phyloP scores from a whole-genome alignment of 2,888 invertebrate genomes.

The Drosophila pseudotakahashii region DNA sequence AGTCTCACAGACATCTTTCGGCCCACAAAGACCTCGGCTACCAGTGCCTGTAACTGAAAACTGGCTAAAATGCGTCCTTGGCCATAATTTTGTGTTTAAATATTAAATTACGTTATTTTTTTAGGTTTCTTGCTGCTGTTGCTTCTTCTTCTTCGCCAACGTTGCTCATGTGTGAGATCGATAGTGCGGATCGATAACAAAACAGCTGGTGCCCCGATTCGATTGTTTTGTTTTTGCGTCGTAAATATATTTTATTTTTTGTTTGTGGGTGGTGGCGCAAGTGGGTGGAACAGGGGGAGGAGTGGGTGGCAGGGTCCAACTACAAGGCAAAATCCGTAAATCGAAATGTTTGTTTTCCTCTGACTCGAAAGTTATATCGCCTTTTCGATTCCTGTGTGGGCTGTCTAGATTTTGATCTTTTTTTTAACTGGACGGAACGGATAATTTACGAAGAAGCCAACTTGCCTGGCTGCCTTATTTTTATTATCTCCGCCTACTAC shows the following conservation, averaged over 20 bases:
- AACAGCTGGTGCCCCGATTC: slow-evolving; percentile 24
- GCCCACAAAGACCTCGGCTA: slow-evolving; percentile 22
- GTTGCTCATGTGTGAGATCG: slow-evolving; percentile 22
- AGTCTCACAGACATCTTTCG: slow-evolving; percentile 86
- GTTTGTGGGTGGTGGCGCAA: not conserved
- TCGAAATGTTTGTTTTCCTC: slow-evolving; percentile 4
- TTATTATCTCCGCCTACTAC: slow-evolving; percentile 21
- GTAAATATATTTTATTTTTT: slow-evolving; percentile 11
- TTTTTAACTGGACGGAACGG: slow-evolving; percentile 19
- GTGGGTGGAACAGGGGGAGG: not conserved
- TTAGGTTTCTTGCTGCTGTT: not conserved
- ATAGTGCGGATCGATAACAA: slow-evolving; percentile 13
- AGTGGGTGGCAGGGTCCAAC: not conserved
- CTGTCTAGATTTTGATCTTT: slow-evolving; percentile 21
- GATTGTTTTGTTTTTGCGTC: slow-evolving; percentile 31
- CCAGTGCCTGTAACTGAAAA: slow-evolving; percentile 1
- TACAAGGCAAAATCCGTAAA: slow-evolving; percentile 15
- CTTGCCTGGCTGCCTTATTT: slow-evolving; percentile 21
- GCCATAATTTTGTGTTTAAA: not conserved
- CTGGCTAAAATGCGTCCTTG: not conserved
- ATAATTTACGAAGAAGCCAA: slow-evolving; percentile 24
- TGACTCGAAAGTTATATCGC: not conserved
- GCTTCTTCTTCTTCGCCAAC: slow-evolving; percentile 17
- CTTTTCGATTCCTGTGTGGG: slow-evolving; percentile 9
- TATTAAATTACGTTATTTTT: not conserved